Evolutionary conservation across 1,140 invertebrate genomes (phyloP), one percentile per base, ranked within the genome.

Genomic region (Vanessa tameamea): DNA sequence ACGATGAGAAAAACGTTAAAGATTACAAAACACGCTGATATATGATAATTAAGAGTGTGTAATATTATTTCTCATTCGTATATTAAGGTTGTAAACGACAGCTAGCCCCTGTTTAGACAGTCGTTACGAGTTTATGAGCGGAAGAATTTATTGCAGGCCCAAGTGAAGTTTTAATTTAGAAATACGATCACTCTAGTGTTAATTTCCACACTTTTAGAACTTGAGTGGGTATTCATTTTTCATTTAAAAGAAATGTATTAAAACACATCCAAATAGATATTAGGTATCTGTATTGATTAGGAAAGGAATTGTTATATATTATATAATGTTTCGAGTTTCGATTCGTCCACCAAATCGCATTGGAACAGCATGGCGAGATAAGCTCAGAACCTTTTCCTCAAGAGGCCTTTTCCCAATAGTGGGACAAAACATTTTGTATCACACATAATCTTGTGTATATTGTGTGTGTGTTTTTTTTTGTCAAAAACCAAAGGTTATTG

Each of bases 71-170:
- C 63, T 79, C 76, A 83, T 82, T 84, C 75, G 69, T 74, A 88
- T 81, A 76, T 85, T 85, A 86, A 79, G 78, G 82, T 76, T 69
- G 79, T 87, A 86, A 89, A 89, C 71, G 83, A 85, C 84, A 81
- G 82, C 86, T 84, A 87, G 84, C 84, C 89, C 76, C 85, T 87
- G 85, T 89, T 92, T 89, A 89, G 87, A 88, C 82, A 84, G 82
- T 90, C 88, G 86, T 91, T 89, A 88, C 75, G 57, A 74, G 72
- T 92, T 92, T 90, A 92, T 86, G 88, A 79, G 77, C 82, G 82
- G 77, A 82, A 78, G 80, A 87, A 90, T 90, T 92, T 92, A 92
- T 91, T 84, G 81, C 88, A 67, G 70, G 69, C 78, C 69, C 70
- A 77, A 83, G 79, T 75, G 80, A 74, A 83, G 81, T 86, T 87